Conservation (phyloP, 2,888 invertebrate species). For the Toxonevra muliebris region DNA sequence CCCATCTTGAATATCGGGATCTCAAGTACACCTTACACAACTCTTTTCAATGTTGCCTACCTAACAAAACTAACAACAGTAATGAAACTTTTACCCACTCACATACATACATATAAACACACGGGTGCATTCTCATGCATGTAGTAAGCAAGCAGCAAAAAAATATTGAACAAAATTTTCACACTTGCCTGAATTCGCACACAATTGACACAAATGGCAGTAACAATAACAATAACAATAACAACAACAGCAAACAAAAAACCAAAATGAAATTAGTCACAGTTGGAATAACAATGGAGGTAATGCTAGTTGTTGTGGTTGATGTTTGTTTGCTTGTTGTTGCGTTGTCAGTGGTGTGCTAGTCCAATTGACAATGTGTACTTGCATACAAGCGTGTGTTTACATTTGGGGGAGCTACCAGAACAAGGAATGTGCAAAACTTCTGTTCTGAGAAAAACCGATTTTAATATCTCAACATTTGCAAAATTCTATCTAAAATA, state of each 20-base stretch:
- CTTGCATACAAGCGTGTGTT: too few relatives aligned
- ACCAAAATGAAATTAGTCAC: constrained; percentile 22
- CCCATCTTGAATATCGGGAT: too few relatives aligned
- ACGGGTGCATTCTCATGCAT: background rate
- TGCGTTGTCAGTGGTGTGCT: background rate
- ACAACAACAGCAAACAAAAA: background rate
- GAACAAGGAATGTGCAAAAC: too few relatives aligned
- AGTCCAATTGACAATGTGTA: constrained; percentile 1
- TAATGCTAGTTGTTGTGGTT: constrained; percentile 2
- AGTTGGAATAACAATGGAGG: constrained; percentile 22
- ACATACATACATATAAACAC: background rate
- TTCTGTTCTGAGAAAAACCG: too few relatives aligned
- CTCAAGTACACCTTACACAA: too few relatives aligned
- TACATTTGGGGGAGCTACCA: too few relatives aligned
- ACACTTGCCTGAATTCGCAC: constrained; percentile 31
- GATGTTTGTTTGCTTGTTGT: constrained; percentile 1
- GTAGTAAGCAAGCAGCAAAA: background rate
- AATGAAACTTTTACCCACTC: background rate
- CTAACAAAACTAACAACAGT: constrained; percentile 13
- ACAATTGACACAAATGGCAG: constrained; percentile 22
- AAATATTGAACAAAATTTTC: constrained; percentile 19
- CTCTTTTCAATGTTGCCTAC: too few relatives aligned
- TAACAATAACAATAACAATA: background rate
- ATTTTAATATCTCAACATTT: too few relatives aligned
- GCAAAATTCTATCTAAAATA: too few relatives aligned